Percentiles rank a stretch among this genome's conserved stretches.
These are phyloP conservation scores for Monopterus albus DNA, from an alignment of 2,113 vertebrate species.

Conservation along the genomic window DNA sequence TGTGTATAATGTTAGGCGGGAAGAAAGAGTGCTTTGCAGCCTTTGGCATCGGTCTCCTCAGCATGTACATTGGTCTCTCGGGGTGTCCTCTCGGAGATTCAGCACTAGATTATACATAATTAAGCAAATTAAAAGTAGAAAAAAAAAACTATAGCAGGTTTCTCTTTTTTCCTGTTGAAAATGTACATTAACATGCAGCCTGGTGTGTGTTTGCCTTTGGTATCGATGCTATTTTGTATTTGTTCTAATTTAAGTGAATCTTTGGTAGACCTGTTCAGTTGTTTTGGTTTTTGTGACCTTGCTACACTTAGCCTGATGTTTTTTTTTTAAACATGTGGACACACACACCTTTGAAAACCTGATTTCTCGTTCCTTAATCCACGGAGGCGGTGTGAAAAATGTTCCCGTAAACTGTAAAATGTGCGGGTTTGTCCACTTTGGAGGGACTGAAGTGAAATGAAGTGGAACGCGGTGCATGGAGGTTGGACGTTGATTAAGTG, in stretches of 20 bases:
- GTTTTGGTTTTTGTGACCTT: not conserved
- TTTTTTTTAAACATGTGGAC: not conserved
- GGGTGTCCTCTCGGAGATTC: constrained; percentile 1
- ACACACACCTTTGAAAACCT: constrained; percentile 8
- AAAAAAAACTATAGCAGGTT: not conserved
- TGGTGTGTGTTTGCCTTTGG: not conserved
- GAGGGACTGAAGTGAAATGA: constrained; percentile 7
- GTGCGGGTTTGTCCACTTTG: constrained; percentile 20
- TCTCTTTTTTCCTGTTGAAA: no score
- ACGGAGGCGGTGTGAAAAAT: no score
- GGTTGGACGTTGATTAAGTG: constrained; percentile 35
- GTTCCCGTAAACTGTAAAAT: no score
- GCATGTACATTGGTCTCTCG: not conserved
- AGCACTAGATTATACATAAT: not conserved
- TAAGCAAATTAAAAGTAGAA: not conserved
- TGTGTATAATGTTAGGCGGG: constrained; percentile 46
- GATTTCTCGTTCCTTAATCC: not conserved
- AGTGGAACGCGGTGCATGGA: constrained; percentile 24
- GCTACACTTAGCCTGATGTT: not conserved
- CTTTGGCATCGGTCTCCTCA: constrained; percentile 33
- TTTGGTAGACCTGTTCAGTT: not conserved
- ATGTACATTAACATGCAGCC: not conserved
- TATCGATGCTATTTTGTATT: no score
- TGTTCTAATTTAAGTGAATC: no score
- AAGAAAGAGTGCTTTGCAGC: constrained; percentile 58